Evolutionary conservation across 1,140 invertebrate genomes (phyloP).

Genomic region (Oppia nitens): DNA sequence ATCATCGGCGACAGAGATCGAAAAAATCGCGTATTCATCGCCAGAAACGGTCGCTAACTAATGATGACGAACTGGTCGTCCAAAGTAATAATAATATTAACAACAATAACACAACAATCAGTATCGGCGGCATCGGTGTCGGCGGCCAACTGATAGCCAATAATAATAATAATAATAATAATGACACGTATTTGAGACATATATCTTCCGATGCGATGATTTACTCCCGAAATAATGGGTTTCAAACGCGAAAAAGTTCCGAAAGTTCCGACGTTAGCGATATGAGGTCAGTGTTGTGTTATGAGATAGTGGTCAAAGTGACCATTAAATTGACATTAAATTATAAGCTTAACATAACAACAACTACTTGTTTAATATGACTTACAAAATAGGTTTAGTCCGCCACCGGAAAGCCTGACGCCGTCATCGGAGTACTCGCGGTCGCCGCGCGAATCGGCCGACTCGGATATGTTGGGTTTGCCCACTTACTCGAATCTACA

Average conservation of each 20-base stretch:
- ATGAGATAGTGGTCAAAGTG: too few relatives aligned
- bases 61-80: not conserved
- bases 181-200: not conserved
- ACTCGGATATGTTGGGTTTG: constrained; percentile 16
- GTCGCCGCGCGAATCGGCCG: constrained; percentile 12
- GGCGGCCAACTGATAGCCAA: not conserved
- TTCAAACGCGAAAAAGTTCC: constrained; percentile 20
- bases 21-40: not conserved
- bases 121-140: too few relatives aligned
- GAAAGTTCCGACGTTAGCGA: constrained; percentile 23
- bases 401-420: constrained; percentile 7
- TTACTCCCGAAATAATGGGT: constrained; percentile 1
- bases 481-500: constrained; percentile 1
- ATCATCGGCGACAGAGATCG: not conserved
- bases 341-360: not conserved
- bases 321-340: too few relatives aligned
- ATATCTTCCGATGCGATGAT: not conserved
- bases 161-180: not conserved
- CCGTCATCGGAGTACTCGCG: constrained; percentile 12
- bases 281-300: constrained; percentile 15
- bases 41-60: not conserved
- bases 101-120: not conserved
- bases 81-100: not conserved
- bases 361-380: not conserved
- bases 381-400: constrained; percentile 6